phyloP scores from a whole-genome alignment of 2,797 vertebrate genomes.

The Platalea minor region DNA sequence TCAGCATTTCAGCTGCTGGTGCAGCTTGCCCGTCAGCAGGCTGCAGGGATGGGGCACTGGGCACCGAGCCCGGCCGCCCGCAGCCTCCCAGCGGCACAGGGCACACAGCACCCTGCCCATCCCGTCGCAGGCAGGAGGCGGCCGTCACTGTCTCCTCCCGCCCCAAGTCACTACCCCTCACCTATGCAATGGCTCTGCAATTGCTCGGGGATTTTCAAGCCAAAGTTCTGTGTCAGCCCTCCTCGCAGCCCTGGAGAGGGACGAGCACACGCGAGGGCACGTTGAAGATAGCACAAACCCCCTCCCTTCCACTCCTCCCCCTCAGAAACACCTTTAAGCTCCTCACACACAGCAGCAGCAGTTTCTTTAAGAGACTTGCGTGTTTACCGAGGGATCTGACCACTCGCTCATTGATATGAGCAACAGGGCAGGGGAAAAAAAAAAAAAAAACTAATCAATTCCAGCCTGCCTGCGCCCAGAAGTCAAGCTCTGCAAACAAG shows the following conservation, averaged over 20 bases:
- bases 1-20: not conserved
- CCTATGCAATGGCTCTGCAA: rapidly evolving
- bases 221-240: rapidly evolving
- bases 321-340: not conserved
- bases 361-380: not conserved
- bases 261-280: not conserved
- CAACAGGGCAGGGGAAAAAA: not conserved
- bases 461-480: not conserved
- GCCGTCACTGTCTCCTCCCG: not conserved
- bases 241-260: not conserved
- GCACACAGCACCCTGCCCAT: not conserved
- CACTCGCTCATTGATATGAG: rapidly evolving
- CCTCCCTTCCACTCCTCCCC: not conserved
- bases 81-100: not conserved
- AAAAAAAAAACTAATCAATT: not conserved
- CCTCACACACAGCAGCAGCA: not conserved
- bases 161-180: rapidly evolving
- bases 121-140: not conserved
- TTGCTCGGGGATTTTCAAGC: not conserved
- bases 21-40: rapidly evolving
- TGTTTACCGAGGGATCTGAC: not conserved
- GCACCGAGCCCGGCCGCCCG: not conserved
- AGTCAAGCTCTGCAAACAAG: not conserved
- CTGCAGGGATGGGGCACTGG: rapidly evolving
- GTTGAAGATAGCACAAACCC: not conserved